Percentiles rank a stretch among this genome's conserved stretches.
Evolutionary conservation across 1,140 invertebrate species (phyloP).

Genomic region (Copidosoma floridanum): DNA sequence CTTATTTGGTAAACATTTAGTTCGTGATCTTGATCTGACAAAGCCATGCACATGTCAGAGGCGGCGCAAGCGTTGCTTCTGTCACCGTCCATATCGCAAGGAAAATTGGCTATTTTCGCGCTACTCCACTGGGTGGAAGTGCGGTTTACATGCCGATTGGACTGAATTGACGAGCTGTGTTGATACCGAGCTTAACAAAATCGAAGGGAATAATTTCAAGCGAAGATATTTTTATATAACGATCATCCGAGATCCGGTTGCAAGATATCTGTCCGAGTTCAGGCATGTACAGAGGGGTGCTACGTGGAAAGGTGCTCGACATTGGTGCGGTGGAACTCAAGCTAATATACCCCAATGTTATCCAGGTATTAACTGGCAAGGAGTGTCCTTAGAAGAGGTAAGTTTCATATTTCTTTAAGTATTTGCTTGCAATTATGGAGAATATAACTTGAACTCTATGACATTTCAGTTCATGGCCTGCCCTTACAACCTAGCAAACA

Average conservation of each 20-base stretch:
- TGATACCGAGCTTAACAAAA: conserved; percentile 80
- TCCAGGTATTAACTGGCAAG: conserved; percentile 65
- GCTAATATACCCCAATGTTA: conserved; percentile 79
- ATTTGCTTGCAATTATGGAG: neutral
- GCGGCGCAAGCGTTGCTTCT: conserved; percentile 85
- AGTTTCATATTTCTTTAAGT: conserved; percentile 28
- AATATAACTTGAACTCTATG: conserved; percentile 14
- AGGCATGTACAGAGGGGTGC: conserved; percentile 94
- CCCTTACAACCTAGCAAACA: conserved; percentile 88
- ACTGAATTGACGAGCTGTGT: conserved; percentile 92
- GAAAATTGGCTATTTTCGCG: conserved; percentile 97
- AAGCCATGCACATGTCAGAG: conserved; percentile 85
- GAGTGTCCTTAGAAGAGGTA: conserved; percentile 60
- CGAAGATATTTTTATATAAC: conserved; percentile 95
- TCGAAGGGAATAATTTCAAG: conserved; percentile 77
- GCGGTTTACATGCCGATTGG: conserved; percentile 97
- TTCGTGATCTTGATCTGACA: conserved; percentile 87
- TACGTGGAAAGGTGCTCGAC: conserved; percentile 90
- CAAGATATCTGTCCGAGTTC: conserved; percentile 90
- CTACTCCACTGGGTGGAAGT: conserved; percentile 98
- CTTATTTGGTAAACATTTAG: conserved; percentile 92
- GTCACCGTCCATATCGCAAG: conserved; percentile 84
- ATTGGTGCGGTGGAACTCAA: conserved; percentile 82
- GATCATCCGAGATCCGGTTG: conserved; percentile 87
- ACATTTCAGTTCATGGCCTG: conserved; percentile 89